These are phyloP conservation scores for Onychostruthus taczanowskii DNA, from an alignment of 2,113 vertebrate species.

Conservation along the genomic window DNA sequence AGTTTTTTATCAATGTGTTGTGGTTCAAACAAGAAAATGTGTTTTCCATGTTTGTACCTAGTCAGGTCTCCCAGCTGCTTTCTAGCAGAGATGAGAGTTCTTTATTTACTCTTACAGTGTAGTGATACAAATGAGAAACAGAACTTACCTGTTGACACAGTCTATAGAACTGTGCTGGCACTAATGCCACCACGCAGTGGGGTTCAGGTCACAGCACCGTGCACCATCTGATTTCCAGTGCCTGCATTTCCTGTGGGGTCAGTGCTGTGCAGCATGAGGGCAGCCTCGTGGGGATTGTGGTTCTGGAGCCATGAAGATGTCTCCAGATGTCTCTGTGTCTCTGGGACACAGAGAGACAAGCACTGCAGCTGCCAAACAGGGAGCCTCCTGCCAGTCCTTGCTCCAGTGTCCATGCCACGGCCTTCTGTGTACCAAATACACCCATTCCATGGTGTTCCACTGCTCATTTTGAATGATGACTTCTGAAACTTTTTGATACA, in stretches of 20 bases:
- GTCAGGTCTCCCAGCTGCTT: not conserved
- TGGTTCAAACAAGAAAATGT: not conserved
- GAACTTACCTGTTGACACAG: not conserved
- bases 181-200: fast-evolving
- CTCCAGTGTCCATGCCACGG: not conserved
- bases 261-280: not conserved
- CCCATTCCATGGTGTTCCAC: not conserved
- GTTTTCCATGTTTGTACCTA: not conserved
- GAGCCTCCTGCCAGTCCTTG: not conserved
- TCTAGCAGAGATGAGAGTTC: not conserved
- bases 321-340: too few species aligned
- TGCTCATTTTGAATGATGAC: not conserved
- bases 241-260: not conserved
- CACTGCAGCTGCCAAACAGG: not conserved
- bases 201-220: not conserved
- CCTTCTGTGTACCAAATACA: fast-evolving
- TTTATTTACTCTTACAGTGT: not conserved
- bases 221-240: not conserved
- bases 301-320: not conserved
- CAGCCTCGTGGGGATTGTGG: not conserved
- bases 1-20: not conserved
- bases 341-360: not conserved
- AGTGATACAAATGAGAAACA: not conserved
- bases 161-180: not conserved
- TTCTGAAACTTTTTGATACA: not conserved